Conservation (phyloP, 1,140 invertebrate genomes). For the Trinorchestia longiramus region DNA sequence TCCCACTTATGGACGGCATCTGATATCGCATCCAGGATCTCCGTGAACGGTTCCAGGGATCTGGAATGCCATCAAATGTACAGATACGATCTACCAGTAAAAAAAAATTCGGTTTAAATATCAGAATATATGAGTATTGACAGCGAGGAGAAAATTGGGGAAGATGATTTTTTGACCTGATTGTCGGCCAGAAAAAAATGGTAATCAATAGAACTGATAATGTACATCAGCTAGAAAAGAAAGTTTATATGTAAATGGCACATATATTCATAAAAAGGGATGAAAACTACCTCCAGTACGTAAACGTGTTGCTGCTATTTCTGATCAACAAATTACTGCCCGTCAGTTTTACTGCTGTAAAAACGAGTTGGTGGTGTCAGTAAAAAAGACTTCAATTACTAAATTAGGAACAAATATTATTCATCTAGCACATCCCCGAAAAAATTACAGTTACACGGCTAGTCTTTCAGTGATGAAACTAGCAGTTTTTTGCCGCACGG, state of each 20-base stretch:
- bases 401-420: not conserved
- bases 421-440: not conserved
- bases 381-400: not conserved
- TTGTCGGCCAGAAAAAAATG: not conserved
- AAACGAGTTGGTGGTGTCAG: not conserved
- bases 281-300: not conserved
- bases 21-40: conserved; percentile 5
- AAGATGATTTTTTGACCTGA: not conserved
- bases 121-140: no score
- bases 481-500: not conserved
- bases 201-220: not conserved
- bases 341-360: not conserved
- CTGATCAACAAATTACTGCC: not conserved
- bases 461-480: not conserved
- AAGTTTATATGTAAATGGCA: not conserved
- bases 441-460: not conserved
- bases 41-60: conserved; percentile 22
- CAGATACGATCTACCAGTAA: no score
- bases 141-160: not conserved
- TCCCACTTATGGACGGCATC: conserved; percentile 13
- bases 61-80: conserved; percentile 1
- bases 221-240: not conserved
- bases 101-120: no score
- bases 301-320: not conserved
- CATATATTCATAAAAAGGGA: not conserved